Evolutionary conservation across 2,113 vertebrate genomes (phyloP), one percentile per base, ranked within the genome.

Genomic region (Oncorhynchus kisutch): DNA sequence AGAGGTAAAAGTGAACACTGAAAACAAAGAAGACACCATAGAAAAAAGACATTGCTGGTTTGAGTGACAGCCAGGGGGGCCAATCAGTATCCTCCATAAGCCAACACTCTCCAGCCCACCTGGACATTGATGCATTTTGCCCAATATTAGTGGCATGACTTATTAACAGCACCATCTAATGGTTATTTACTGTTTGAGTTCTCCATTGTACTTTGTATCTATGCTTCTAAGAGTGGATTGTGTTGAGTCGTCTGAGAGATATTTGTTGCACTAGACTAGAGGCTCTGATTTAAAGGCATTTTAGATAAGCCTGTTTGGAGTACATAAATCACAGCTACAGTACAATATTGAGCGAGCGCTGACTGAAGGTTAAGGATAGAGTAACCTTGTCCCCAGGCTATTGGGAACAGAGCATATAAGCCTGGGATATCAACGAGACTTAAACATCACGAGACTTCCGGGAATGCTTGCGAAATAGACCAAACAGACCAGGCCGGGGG

Each of bases 171-270:
- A 62, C 59, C 59, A 62, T n/a, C 6, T n/a, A 62, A 27, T 65
- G 64, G 11, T 76, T 79, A 45, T 45, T 45, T 2, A 45, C 39
- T 45, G 39, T 45, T 45, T 45, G 39, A 11, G 39, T 45, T 45
- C 8, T 45, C 39, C 39, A 11, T 45, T 45, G 39, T 72, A 31
- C 65, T 22, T 25, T 74, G 65, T 73, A 72, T 82, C 34, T 72
- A 70, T 48, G 71, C 78, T 85, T 76, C 73, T 14, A n/a, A n/a
- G 72, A 34, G 73, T 73, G 70, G 67, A 69, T 84, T 83, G 49
- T n/a, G 70, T 8, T 80, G n/a, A 60, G 49, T 76, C 1, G 27
- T 27, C 27, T 27, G 27, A 27, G 27, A 27, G 27, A 27, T 27
- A 68, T 68, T 39, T 25, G 72, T 78, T 84, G 0, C 78, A 82